These are phyloP conservation scores for Endotricha flammealis DNA, from an alignment of 2,888 invertebrate species.

Conservation along the genomic window DNA sequence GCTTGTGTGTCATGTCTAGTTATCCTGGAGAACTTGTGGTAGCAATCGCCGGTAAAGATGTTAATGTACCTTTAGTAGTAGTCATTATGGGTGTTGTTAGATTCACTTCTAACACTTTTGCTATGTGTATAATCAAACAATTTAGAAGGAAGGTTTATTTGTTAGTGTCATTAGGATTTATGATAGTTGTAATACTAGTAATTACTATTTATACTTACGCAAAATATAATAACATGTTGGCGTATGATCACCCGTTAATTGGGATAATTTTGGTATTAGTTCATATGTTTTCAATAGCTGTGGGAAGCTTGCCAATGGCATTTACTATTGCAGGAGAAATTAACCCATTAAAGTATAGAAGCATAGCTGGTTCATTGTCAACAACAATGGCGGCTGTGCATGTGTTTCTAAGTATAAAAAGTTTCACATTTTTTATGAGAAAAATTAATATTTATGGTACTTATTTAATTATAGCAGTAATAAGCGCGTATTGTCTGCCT, in stretches of 20 bases:
- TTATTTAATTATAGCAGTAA: slow-evolving; percentile 35
- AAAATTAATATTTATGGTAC: slow-evolving; percentile 29
- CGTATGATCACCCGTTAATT: slow-evolving; percentile 17
- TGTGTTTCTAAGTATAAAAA: slow-evolving; percentile 29
- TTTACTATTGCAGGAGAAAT: slow-evolving; percentile 27
- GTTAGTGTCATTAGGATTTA: slow-evolving; percentile 10
- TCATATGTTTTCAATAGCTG: slow-evolving; percentile 24
- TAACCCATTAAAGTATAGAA: slow-evolving; percentile 27
- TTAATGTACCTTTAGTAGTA: slow-evolving; percentile 21
- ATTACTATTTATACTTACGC: slow-evolving; percentile 12
- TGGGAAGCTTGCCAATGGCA: slow-evolving; percentile 24
- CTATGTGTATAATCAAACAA: slow-evolving; percentile 23
- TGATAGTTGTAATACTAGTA: slow-evolving; percentile 6
- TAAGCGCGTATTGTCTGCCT: slow-evolving; percentile 38
- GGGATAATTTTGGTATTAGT: slow-evolving; percentile 22
- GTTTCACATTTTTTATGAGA: slow-evolving; percentile 24
- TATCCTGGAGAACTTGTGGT: slow-evolving; percentile 25
- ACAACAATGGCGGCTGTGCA: slow-evolving; percentile 31
- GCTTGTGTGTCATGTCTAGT: slow-evolving; percentile 28
- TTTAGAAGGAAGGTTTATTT: slow-evolving; percentile 13
- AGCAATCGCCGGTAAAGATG: slow-evolving; percentile 19
- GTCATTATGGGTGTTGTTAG: slow-evolving; percentile 25
- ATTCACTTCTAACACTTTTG: slow-evolving; percentile 24
- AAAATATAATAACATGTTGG: slow-evolving; percentile 1
- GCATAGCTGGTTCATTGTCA: slow-evolving; percentile 34